Evolutionary conservation across 1,140 invertebrate genomes (phyloP), one percentile per base, ranked within the genome.

Genomic region (Drosophila micromelanica): DNA sequence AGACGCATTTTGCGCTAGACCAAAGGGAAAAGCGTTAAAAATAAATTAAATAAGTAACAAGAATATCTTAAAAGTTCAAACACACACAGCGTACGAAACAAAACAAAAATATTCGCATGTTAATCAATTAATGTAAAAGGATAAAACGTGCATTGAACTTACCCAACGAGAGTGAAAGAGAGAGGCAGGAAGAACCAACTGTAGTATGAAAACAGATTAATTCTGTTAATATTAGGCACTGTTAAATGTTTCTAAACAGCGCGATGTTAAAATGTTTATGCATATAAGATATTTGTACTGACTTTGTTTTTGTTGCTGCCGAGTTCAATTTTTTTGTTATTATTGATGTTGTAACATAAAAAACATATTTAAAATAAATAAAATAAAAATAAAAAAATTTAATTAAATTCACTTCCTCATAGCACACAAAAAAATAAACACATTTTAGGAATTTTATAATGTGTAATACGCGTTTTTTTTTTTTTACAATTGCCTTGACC

Each of bases 1-100:
- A 86, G 79, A 87, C 82, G 84, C 82, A 87, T 89, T 84, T 89
- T 20, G 82, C 76, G 82, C 79, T 86, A 86, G 82, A 87, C 74
- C 74, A 15, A 85, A 81, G 65, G 62, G 57, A 49, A 71, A 35
- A 73, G 52, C 43, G n/a, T 42, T 27, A 30, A 45, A 59, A 54
- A 17, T 17, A 38, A 37, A 46, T 20, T 20, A 30, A 27, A 43
- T 20, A 52, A 15, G 46, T 9, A 59, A 40, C 42, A 46, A 45
- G 84, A 67, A 87, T 87, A 87, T 77, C 73, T 84, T 77, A 70
- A 90, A 89, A 82, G 84, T 89, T 87, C 85, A 87, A 49, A 67
- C 65, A 84, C 81, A 80, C 78, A 56, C 40, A 54, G 59, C 27
- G 30, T 42, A 15, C 20, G n/a, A n/a, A 42, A 72, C 42, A 15